Evolutionary conservation across 2,797 vertebrate species (phyloP).

Genomic region (Gephyroberyx darwinii): DNA sequence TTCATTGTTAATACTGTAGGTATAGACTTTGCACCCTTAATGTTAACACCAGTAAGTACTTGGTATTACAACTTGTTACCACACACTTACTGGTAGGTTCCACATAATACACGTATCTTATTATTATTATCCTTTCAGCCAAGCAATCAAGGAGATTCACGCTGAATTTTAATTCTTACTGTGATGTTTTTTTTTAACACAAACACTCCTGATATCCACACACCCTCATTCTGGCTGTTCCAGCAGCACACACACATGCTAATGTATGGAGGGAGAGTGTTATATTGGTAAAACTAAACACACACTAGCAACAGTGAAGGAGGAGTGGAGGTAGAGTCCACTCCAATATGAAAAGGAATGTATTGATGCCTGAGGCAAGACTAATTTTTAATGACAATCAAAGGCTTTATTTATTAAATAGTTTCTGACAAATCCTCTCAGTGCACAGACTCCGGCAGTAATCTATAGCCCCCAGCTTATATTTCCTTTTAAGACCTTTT

Average conservation of each 20-base stretch:
- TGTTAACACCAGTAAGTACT: too few species aligned
- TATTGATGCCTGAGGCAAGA: not conserved
- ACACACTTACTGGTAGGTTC: too few species aligned
- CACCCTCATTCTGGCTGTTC: slow-evolving; percentile 14
- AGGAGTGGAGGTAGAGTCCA: not conserved
- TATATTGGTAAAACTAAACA: slow-evolving; percentile 5
- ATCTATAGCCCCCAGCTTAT: slow-evolving; percentile 45
- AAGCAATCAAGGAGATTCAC: not conserved
- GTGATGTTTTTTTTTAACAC: not conserved
- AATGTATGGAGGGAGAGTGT: not conserved
- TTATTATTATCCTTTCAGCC: not conserved
- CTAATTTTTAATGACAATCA: slow-evolving; percentile 17
- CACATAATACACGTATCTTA: too few species aligned
- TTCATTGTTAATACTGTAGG: too few species aligned
- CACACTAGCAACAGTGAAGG: not conserved
- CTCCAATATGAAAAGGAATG: not conserved
- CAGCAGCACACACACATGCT: slow-evolving; percentile 10
- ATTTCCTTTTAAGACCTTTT: slow-evolving; percentile 51
- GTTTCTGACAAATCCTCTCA: slow-evolving; percentile 48
- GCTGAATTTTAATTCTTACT: not conserved
- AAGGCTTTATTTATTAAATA: slow-evolving; percentile 22
- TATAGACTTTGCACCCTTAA: too few species aligned
- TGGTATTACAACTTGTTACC: too few species aligned
- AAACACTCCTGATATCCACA: slow-evolving; percentile 20
- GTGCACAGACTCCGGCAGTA: slow-evolving; percentile 32